A percentile compares a stretch with the other conserved stretches of the same genome.
Conservation (phyloP, 2,888 invertebrate genomes). For the Venustoraphidia nigricollis region DNA sequence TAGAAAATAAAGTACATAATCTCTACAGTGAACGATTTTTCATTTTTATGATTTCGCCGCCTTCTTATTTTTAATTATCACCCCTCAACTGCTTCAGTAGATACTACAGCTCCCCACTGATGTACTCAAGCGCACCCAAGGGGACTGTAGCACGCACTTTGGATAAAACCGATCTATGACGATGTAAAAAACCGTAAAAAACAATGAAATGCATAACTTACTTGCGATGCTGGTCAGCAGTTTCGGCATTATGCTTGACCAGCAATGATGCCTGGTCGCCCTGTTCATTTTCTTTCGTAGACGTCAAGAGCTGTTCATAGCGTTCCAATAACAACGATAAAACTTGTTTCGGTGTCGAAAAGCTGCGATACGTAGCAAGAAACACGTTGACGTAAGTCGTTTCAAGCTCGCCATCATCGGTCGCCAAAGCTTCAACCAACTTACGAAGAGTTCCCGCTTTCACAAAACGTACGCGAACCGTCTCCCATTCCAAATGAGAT, state of each 20-base stretch:
- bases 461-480: constrained; percentile 83
- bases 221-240: constrained; percentile 59
- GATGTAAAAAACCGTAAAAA: not conserved
- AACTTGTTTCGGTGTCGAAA: constrained; percentile 76
- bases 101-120: too few species aligned
- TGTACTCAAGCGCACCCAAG: too few species aligned
- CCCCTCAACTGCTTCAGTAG: too few species aligned
- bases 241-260: constrained; percentile 19
- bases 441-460: constrained; percentile 91
- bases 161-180: too few species aligned
- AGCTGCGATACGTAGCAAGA: constrained; percentile 84
- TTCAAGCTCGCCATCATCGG: constrained; percentile 91
- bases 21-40: too few species aligned
- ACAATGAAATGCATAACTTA: constrained; percentile 21
- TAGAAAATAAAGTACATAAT: too few species aligned
- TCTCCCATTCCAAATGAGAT: constrained; percentile 97
- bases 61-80: too few species aligned
- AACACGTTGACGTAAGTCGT: constrained; percentile 97
- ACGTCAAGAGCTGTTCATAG: constrained; percentile 51
- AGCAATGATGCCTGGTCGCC: constrained; percentile 19
- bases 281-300: constrained; percentile 30
- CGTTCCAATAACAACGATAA: constrained; percentile 64
- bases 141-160: too few species aligned
- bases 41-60: too few species aligned
- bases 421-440: constrained; percentile 84